phyloP scores from a whole-genome alignment of 2,888 invertebrate genomes.

The Harpagoxenus sublaevis region DNA sequence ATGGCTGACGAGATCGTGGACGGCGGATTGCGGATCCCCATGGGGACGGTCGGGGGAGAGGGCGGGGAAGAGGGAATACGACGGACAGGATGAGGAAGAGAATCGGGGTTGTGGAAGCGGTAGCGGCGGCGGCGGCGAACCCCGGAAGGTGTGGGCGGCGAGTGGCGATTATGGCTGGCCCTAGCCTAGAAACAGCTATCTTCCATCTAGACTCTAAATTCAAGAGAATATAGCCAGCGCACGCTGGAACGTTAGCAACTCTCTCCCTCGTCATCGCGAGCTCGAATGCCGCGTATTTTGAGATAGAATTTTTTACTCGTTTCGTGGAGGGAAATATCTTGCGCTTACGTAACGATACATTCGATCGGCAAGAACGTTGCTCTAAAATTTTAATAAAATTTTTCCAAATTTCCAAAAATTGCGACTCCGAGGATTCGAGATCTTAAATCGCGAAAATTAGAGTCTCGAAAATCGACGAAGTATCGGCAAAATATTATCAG shows the following conservation, averaged over 20 bases:
- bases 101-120: slow-evolving; percentile 33
- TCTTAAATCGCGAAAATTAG: background rate
- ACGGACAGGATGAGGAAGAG: slow-evolving; percentile 28
- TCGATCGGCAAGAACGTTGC: background rate
- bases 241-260: slow-evolving; percentile 45
- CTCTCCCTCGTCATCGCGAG: slow-evolving; percentile 51
- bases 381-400: background rate
- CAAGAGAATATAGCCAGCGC: slow-evolving; percentile 53
- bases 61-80: slow-evolving; percentile 18
- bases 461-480: background rate
- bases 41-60: slow-evolving; percentile 34
- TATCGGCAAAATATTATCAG: background rate
- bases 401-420: background rate
- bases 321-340: background rate
- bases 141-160: slow-evolving; percentile 61
- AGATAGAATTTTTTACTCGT: slow-evolving; percentile 5
- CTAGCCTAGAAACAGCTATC: slow-evolving; percentile 74
- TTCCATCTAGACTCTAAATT: slow-evolving; percentile 73
- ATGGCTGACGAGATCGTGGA: slow-evolving; percentile 74
- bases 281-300: slow-evolving; percentile 40
- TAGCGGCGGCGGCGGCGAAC: slow-evolving; percentile 20
- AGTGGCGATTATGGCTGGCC: slow-evolving; percentile 73
- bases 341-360: background rate
- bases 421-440: background rate
- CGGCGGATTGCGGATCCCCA: slow-evolving; percentile 71